Evolutionary conservation across 2,797 vertebrate species (phyloP), one percentile per base, ranked within the genome.

Genomic region (Brachyrhaphis roseni): DNA sequence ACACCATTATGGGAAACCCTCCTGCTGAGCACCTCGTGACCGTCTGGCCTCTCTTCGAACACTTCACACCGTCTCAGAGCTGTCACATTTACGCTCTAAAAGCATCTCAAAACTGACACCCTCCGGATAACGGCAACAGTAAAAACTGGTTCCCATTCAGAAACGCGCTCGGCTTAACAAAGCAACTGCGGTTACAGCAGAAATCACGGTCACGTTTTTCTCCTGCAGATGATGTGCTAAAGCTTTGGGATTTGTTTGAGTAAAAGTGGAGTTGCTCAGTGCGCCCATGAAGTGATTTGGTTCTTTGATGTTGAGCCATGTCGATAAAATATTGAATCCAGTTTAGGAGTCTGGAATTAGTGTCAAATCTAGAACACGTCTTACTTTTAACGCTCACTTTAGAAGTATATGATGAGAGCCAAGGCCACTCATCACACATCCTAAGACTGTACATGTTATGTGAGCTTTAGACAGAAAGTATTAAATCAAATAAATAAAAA

Each of bases 181-280:
- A 83, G 79, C 78, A 72, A 73, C 76, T 72, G 77, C 93, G 79
- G 92, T 92, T 0, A 95, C 95, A 5, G 95, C 94, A 1, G 93
- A 95, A 83, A 94, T 96, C 89, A 87, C 53, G 23, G 36, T 80
- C 2, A 43, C 4, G 83, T 70, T 71, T 51, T 77, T 28, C 34
- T 75, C 2, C 3, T 15, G 10, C 77, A 66, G 77, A 70, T 1
- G 6, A 87, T 39, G 79, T 80, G 85, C 82, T 91, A 88, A 90
- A 82, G 77, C 83, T 80, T 23, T 0, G 79, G 87, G 87, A 90
- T 91, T 89, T 76, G 36, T 75, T 62, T 51, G 62, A 45, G 81
- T 86, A 53, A 86, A 51, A 86, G 74, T 46, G 74, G 31, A 66
- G 53, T 13, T 6, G 53, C 36, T 74, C 80, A 47, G 59, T 68